Evolutionary conservation across 2,888 invertebrate species (phyloP).

Genomic region (Erpobdella octoculata): DNA sequence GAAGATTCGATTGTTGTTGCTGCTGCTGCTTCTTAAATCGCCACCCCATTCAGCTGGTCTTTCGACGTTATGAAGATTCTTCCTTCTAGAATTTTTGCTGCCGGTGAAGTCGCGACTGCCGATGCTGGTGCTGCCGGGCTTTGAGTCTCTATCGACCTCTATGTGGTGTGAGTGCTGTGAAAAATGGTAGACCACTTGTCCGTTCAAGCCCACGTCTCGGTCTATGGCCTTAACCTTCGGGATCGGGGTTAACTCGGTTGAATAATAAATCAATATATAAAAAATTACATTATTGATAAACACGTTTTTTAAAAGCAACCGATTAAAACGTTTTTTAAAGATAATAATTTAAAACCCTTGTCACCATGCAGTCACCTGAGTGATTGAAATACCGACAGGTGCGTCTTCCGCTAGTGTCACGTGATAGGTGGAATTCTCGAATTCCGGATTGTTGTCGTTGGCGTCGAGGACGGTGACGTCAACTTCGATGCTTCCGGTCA

Average conservation of each 20-base stretch:
- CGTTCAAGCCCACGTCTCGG: conserved; percentile 36
- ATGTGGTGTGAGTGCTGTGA: conserved; percentile 30
- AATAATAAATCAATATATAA: no score
- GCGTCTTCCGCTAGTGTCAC: conserved; percentile 34
- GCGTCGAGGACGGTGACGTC: conserved; percentile 35
- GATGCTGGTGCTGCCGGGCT: not conserved
- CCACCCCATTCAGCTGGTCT: no score
- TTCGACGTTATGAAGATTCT: not conserved
- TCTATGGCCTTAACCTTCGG: conserved; percentile 36
- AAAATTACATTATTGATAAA: no score
- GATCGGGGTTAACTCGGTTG: not conserved
- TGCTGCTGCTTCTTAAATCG: not conserved
- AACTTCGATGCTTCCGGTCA: conserved; percentile 35
- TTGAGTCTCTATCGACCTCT: conserved; percentile 23
- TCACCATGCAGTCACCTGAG: not conserved
- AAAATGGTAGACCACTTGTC: conserved; percentile 35
- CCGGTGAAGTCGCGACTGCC: no score
- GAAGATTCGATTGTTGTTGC: not conserved
- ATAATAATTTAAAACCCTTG: not conserved
- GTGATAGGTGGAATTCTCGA: conserved; percentile 36
- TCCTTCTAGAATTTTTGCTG: not conserved
- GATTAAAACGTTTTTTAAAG: not conserved
- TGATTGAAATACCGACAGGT: conserved; percentile 28
- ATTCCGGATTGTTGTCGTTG: conserved; percentile 37
- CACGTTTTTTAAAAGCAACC: not conserved